Conservation (phyloP, 2,888 invertebrate species). For the Amaurobius ferox region DNA sequence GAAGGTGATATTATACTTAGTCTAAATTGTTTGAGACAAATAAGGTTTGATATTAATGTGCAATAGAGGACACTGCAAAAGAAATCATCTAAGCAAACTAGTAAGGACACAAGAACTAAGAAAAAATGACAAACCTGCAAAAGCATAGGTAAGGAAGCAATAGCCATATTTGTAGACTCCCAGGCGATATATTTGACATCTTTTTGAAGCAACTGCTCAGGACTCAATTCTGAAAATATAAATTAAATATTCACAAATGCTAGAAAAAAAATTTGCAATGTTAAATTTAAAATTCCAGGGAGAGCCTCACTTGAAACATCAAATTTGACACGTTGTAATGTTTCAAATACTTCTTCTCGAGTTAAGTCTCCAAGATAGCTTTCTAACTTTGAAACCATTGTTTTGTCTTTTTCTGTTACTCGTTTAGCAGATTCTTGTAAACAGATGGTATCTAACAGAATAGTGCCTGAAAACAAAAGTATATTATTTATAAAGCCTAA, state of each 20-base stretch:
- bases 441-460: slow-evolving; percentile 88
- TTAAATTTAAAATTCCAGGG: background rate
- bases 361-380: slow-evolving; percentile 73
- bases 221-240: slow-evolving; percentile 78
- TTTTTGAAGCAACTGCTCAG: slow-evolving; percentile 84
- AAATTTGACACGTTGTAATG: slow-evolving; percentile 82
- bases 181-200: slow-evolving; percentile 84
- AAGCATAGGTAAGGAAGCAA: slow-evolving; percentile 83
- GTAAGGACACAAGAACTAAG: background rate
- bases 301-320: slow-evolving; percentile 81
- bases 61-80: no score
- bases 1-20: no score
- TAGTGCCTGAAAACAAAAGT: slow-evolving; percentile 84
- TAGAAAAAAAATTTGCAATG: background rate
- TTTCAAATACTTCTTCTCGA: slow-evolving; percentile 80
- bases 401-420: slow-evolving; percentile 83
- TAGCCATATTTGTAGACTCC: slow-evolving; percentile 80
- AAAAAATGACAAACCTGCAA: slow-evolving; percentile 76
- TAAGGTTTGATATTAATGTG: no score
- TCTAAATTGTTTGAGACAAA: no score
- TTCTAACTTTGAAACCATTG: slow-evolving; percentile 80
- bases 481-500: no score
- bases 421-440: slow-evolving; percentile 84
- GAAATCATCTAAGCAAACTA: background rate
- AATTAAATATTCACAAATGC: no score